These are phyloP conservation scores for Agonopterix alstromeriana DNA, from an alignment of 2,888 invertebrate species.

Conservation along the genomic window DNA sequence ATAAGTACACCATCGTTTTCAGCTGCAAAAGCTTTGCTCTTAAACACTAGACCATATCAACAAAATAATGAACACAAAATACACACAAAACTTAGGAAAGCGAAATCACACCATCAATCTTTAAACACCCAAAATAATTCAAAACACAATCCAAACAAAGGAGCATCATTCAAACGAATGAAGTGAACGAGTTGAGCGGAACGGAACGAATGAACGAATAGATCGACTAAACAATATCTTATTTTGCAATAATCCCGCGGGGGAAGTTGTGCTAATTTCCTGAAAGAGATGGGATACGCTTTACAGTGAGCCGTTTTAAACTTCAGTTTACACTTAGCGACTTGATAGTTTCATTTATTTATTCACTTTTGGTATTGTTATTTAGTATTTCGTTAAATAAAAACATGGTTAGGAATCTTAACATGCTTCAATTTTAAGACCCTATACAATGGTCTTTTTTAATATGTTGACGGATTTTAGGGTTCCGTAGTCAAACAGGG, in stretches of 20 bases:
- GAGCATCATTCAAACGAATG: conserved; percentile 54
- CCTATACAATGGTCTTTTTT: too few relatives aligned
- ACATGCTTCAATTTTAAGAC: too few relatives aligned
- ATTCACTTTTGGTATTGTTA: neutral
- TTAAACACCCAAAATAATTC: conserved; percentile 28
- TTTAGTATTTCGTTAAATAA: neutral
- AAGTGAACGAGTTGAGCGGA: conserved; percentile 12
- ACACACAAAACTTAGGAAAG: neutral
- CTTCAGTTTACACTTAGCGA: conserved; percentile 45
- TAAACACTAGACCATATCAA: neutral
- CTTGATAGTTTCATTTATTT: conserved; percentile 5
- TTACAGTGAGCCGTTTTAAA: conserved; percentile 49
- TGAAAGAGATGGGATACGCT: conserved; percentile 59
- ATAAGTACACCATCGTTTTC: too few relatives aligned
- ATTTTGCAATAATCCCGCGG: conserved; percentile 70
- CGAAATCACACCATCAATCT: neutral
- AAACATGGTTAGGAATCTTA: neutral
- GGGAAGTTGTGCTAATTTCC: conserved; percentile 72
- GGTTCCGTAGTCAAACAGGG: too few relatives aligned
- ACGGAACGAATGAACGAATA: conserved; percentile 40
- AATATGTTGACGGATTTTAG: too few relatives aligned
- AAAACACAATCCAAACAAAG: conserved; percentile 44
- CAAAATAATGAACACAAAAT: neutral
- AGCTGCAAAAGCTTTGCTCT: too few relatives aligned
- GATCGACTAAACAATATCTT: conserved; percentile 74